Evolutionary conservation across 1,140 invertebrate species (phyloP).

Genomic region (Heliconius hewitsoni): DNA sequence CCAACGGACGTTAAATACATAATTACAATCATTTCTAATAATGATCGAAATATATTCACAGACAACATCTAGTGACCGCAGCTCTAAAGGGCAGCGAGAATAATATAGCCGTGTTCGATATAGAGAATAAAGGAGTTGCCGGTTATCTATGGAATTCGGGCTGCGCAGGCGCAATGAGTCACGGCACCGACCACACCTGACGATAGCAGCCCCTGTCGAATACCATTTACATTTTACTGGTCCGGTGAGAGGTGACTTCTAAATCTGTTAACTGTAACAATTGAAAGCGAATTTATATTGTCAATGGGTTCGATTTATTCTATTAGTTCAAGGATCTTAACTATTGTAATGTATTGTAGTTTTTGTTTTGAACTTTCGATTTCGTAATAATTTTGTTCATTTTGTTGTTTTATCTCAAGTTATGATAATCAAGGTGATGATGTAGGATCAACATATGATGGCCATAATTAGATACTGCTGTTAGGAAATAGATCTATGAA

Average conservation of each 20-base stretch:
- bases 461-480: neutral
- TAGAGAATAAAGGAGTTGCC: constrained; percentile 74
- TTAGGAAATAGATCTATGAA: neutral
- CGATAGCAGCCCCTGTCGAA: constrained; percentile 64
- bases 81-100: constrained; percentile 59
- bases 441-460: neutral
- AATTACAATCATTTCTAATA: constrained; percentile 53
- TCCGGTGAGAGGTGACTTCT: constrained; percentile 41
- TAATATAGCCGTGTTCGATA: constrained; percentile 58
- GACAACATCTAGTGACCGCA: constrained; percentile 56
- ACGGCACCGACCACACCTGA: constrained; percentile 73
- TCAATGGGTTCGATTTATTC: constrained; percentile 22
- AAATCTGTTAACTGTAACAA: constrained; percentile 40
- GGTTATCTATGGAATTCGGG: constrained; percentile 76
- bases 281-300: constrained; percentile 40
- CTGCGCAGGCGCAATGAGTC: constrained; percentile 64
- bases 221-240: constrained; percentile 58
- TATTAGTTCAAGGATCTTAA: neutral
- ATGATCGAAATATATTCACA: constrained; percentile 54
- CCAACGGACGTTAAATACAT: constrained; percentile 40
- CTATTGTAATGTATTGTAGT: neutral
- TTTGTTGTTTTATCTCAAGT: too few relatives aligned
- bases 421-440: neutral
- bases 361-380: neutral
- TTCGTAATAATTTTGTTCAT: neutral